phyloP scores from a whole-genome alignment of 2,113 vertebrate genomes.

The Scytalopus superciliaris region DNA sequence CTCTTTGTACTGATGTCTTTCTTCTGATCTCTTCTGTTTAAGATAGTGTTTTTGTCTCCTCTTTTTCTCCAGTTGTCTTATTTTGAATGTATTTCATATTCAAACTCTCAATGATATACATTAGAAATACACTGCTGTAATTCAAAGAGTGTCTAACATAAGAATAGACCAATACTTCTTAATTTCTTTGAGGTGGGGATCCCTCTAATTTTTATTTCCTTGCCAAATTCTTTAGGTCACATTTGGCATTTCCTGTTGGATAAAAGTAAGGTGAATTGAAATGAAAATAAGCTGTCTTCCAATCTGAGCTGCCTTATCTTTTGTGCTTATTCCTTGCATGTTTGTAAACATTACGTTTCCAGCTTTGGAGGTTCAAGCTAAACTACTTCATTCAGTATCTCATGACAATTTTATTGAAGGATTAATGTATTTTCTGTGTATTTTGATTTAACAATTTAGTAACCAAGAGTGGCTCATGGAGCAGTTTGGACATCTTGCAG shows the following conservation, averaged over 20 bases:
- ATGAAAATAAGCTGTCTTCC: not conserved
- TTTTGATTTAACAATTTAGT: not conserved
- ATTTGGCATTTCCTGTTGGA: not conserved
- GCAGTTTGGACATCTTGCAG: not conserved
- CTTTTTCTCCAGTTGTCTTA: not conserved
- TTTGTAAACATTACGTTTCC: not conserved
- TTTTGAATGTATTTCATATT: not conserved
- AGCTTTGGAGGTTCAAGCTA: not conserved
- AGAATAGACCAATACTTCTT: not conserved
- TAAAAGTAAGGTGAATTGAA: not conserved
- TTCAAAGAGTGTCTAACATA: not conserved
- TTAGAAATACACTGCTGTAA: not conserved
- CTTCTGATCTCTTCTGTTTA: not conserved
- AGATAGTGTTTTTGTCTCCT: not conserved
- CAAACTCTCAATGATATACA: not conserved
- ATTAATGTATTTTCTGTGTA: not conserved
- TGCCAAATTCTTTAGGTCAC: not conserved
- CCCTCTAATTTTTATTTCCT: not conserved
- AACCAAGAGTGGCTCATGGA: not conserved
- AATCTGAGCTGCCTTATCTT: not conserved
- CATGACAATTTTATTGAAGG: not conserved
- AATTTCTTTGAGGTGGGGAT: not conserved
- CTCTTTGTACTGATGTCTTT: fast-evolving
- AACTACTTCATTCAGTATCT: not conserved
- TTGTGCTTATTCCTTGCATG: not conserved